Base-by-base conservation (phyloP, 1,140 invertebrate genomes). In the Panulirus ornatus region DNA sequence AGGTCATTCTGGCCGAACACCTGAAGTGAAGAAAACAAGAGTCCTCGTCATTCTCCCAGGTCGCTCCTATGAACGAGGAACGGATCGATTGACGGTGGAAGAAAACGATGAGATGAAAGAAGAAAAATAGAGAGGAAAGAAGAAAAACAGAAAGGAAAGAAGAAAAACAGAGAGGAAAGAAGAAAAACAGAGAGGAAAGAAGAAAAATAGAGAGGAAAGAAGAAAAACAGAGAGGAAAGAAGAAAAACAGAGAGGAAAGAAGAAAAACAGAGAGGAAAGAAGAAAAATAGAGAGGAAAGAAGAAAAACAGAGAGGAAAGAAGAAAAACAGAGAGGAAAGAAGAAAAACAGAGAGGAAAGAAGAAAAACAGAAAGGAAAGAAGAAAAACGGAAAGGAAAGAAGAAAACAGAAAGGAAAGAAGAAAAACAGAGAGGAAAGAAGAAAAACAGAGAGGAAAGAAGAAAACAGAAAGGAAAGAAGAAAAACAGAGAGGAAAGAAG, bases 1-100 rank as follows among this genome's bases (percentile, higher is more conserved):
- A 89, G 66, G 44, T 75, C 36, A 76, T 79, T 19, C 36, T 75
- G 44, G 70, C 84, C 70, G 34, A 47, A 89, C 0, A 89, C 70
- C 88, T 89, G 51, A 8, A 51, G 19, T 8, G 0, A 51, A 19
- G 22, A 66, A 2, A 19, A 22, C 22, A 30, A n/a, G 11, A 58
- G n/a, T 58, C 11, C n/a, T 58, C n/a, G 51, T 9, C 11, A 11
- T 58, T 14, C 11, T 14, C n/a, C 51, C n/a, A 58, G 51, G 11
- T 58, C 11, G 51, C 51, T 9, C 11, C 51, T 58, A 11, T 58
- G n/a, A 58, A 58, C n/a, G 51, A 11, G n/a, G 51, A 11, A 58
- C 11, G 51, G 11, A 58, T 58, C 11, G 11, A n/a, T 9, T 14
- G 51, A n/a, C 11, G 11, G 11, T n/a, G 51, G 22, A 58, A 58